phyloP scores from a whole-genome alignment of 2,888 invertebrate genomes.

The Branchipolynoe longqiensis region DNA sequence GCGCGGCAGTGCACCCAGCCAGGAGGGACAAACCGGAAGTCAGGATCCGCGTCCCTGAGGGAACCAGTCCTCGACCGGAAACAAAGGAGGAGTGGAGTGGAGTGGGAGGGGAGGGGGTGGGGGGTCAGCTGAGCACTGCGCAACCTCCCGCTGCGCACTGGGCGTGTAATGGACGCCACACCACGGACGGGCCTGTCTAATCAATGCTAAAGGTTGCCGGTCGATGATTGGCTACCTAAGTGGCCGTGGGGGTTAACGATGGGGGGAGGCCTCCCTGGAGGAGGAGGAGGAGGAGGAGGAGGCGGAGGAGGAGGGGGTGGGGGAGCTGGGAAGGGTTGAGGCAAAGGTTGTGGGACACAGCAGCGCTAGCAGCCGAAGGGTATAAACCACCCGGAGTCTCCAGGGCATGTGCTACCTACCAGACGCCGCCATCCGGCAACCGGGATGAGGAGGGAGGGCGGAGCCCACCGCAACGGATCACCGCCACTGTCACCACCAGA shows the following conservation, averaged over 20 bases:
- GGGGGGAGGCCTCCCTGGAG: not conserved
- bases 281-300: not conserved
- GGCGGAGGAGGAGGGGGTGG: not conserved
- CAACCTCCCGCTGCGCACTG: slow-evolving; percentile 48
- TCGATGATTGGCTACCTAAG: slow-evolving; percentile 48
- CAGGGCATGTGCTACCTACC: not conserved
- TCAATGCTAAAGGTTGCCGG: slow-evolving; percentile 21
- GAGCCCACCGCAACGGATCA: not conserved
- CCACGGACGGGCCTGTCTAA: not conserved
- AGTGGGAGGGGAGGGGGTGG: too few relatives aligned
- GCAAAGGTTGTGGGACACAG: too few relatives aligned
- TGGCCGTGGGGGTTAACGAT: slow-evolving; percentile 4
- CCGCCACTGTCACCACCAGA: not conserved
- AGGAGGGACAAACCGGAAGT: slow-evolving; percentile 18
- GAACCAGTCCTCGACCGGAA: slow-evolving; percentile 1
- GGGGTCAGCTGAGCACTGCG: slow-evolving; percentile 22
- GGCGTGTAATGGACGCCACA: slow-evolving; percentile 33
- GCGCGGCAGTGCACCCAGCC: not conserved
- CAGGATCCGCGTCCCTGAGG: not conserved
- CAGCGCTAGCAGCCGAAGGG: not conserved
- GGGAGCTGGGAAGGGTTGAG: too few relatives aligned
- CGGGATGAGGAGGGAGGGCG: not conserved
- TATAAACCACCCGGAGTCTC: not conserved
- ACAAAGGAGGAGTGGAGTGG: too few relatives aligned
- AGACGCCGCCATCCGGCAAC: not conserved